phyloP scores from a whole-genome alignment of 2,113 vertebrate genomes.

The Bettongia penicillata region DNA sequence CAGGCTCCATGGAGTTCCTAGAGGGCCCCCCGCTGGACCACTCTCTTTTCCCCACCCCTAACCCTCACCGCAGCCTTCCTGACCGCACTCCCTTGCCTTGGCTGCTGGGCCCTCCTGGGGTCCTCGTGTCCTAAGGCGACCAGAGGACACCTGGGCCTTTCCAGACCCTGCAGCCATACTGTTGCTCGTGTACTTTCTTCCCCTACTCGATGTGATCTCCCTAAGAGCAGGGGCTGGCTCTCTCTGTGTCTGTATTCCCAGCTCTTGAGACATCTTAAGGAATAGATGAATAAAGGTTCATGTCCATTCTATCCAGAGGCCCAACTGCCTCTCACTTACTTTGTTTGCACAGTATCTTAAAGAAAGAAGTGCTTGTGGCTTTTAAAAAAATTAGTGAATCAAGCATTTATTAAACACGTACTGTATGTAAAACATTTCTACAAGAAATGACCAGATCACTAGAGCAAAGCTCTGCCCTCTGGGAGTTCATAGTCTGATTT shows the following conservation, averaged over 20 bases:
- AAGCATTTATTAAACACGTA: background rate
- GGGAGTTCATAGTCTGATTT: background rate
- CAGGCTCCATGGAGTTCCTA: background rate
- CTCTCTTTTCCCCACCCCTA: background rate
- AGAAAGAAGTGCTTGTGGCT: background rate
- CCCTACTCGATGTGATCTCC: background rate
- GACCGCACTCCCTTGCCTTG: background rate
- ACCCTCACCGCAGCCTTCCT: background rate
- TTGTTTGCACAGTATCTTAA: background rate
- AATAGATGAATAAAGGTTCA: background rate
- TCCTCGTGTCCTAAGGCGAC: no score
- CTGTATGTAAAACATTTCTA: background rate
- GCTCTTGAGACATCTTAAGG: background rate
- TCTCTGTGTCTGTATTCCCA: background rate
- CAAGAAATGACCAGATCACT: background rate
- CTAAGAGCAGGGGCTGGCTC: background rate
- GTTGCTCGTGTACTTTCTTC: background rate
- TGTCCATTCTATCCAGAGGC: no score
- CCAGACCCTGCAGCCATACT: background rate
- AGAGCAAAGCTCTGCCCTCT: background rate
- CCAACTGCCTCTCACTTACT: background rate
- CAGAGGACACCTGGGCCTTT: background rate
- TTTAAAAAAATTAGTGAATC: background rate
- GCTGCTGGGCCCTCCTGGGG: background rate
- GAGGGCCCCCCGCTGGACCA: background rate